A percentile compares a stretch with the other conserved stretches of the same genome.
Evolutionary conservation across 2,113 vertebrate species (phyloP).

Genomic region (Brachionichthys hirsutus): DNA sequence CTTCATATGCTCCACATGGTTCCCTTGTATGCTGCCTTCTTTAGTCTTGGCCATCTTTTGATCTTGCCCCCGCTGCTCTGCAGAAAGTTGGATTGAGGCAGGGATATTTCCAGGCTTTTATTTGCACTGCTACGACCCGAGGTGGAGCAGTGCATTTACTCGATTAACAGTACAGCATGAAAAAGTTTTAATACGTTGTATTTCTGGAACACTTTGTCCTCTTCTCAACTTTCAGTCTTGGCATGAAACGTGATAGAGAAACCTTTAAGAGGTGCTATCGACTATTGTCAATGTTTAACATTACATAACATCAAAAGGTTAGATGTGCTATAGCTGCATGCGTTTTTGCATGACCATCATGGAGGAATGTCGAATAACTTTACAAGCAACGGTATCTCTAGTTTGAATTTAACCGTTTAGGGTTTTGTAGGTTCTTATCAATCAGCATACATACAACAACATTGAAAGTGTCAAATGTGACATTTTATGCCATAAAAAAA

Average conservation of each 20-base stretch:
- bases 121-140: too few species aligned
- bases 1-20: conserved; percentile 26
- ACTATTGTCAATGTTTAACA: neutral
- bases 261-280: neutral
- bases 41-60: conserved; percentile 29
- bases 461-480: conserved; percentile 3
- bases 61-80: conserved; percentile 38
- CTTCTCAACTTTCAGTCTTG: conserved; percentile 14
- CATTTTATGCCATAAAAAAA: conserved; percentile 4
- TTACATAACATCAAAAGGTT: conserved; percentile 1
- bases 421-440: neutral
- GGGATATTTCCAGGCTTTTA: conserved; percentile 24
- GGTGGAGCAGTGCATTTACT: neutral
- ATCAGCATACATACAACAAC: neutral
- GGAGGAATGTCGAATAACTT: conserved; percentile 3
- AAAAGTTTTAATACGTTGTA: conserved; percentile 2
- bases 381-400: neutral
- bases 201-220: conserved; percentile 10
- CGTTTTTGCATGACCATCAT: conserved; percentile 27
- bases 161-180: conserved; percentile 7
- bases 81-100: conserved; percentile 26
- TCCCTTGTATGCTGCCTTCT: conserved; percentile 35
- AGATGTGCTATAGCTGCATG: conserved; percentile 5
- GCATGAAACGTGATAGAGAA: conserved; percentile 23
- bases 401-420: neutral